phyloP scores from a whole-genome alignment of 2,797 vertebrate species.

The Oryzias dopingdopingensis region DNA sequence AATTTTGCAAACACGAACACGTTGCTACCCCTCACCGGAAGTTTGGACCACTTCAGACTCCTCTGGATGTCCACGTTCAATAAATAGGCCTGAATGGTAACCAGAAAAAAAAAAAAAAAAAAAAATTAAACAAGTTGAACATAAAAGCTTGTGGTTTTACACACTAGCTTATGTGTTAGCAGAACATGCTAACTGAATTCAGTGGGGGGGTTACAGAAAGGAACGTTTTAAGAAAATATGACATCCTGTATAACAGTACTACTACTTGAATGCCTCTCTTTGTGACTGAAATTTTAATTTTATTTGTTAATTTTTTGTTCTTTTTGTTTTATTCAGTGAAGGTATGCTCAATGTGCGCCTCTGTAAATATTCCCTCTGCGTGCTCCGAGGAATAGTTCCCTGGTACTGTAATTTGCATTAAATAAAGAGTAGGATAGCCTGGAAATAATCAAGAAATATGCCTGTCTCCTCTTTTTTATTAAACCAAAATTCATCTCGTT shows the following conservation, averaged over 20 bases:
- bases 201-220: slow-evolving; percentile 68
- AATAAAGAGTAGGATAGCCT: slow-evolving; percentile 99
- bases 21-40: slow-evolving; percentile 78
- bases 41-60: slow-evolving; percentile 83
- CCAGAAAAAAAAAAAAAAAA: slow-evolving; percentile 59
- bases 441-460: slow-evolving; percentile 83
- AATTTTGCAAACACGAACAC: slow-evolving; percentile 91
- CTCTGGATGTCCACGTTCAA: slow-evolving; percentile 78
- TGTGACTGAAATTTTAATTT: slow-evolving; percentile 94
- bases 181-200: slow-evolving; percentile 52
- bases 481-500: too few species aligned
- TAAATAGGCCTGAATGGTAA: slow-evolving; percentile 69
- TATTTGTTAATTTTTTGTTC: slow-evolving; percentile 82
- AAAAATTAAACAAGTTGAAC: slow-evolving; percentile 49
- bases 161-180: slow-evolving; percentile 31
- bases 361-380: slow-evolving; percentile 99
- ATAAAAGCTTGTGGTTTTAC: slow-evolving; percentile 27
- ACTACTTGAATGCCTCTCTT: slow-evolving; percentile 99
- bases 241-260: slow-evolving; percentile 96
- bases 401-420: slow-evolving; percentile 99
- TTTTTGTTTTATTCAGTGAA: slow-evolving; percentile 87
- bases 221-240: slow-evolving; percentile 81
- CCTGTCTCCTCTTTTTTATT: slow-evolving; percentile 30
- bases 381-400: slow-evolving; percentile 99
- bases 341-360: slow-evolving; percentile 96